Conservation (phyloP, 2,888 invertebrate genomes). For the Nomada goodeniana region DNA sequence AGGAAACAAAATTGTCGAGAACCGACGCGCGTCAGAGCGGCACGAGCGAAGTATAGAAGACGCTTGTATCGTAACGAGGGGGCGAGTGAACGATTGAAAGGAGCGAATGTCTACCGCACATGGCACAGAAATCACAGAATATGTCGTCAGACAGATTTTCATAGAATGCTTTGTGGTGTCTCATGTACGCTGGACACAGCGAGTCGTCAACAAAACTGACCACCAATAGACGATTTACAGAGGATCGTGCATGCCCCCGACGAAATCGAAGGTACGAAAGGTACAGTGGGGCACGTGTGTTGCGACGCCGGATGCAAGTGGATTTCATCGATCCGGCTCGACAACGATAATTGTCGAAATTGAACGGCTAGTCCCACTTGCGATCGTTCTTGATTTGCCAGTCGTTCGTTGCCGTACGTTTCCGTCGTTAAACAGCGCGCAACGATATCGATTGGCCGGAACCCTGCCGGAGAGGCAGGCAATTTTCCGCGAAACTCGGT, state of each 20-base stretch:
- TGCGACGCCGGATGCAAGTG: conserved; percentile 4
- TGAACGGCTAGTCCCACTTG: neutral
- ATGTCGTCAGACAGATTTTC: conserved; percentile 1
- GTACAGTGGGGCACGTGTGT: neutral
- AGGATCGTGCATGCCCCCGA: conserved; percentile 1
- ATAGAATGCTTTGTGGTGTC: conserved; percentile 27
- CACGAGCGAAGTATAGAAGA: neutral
- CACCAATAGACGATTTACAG: conserved; percentile 16
- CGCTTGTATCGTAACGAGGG: neutral
- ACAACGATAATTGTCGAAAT: conserved; percentile 16
- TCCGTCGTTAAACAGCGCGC: neutral
- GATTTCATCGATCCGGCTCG: conserved; percentile 6
- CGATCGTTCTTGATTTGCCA: neutral
- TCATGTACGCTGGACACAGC: neutral
- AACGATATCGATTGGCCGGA: neutral
- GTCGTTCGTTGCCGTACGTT: neutral
- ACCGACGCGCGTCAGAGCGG: neutral
- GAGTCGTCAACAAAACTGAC: neutral
- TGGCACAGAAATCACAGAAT: conserved; percentile 6
- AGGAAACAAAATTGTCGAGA: neutral
- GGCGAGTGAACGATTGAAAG: too few species aligned
- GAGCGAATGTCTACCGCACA: neutral
- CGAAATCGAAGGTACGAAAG: neutral
- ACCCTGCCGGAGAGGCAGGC: neutral
- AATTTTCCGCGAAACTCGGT: conserved; percentile 10